phyloP scores from a whole-genome alignment of 2,888 invertebrate genomes.

The Folsomia candida region DNA sequence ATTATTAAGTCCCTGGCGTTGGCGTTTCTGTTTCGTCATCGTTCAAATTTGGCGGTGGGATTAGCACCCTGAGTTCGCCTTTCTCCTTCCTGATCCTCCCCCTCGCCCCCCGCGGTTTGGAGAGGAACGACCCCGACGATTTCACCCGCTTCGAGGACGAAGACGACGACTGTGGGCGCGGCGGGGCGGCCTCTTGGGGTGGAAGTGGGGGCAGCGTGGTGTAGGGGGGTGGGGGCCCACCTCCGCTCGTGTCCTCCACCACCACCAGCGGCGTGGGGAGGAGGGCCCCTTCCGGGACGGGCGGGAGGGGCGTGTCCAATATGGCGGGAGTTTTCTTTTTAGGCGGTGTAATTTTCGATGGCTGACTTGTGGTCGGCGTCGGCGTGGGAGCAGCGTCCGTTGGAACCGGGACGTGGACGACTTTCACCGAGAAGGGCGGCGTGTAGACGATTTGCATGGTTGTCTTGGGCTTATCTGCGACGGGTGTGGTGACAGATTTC shows the following conservation, averaged over 20 bases:
- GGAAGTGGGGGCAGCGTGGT: neutral
- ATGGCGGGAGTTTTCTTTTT: neutral
- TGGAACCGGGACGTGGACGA: constrained; percentile 35
- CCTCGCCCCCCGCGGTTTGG: constrained; percentile 38
- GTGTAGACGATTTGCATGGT: constrained; percentile 46
- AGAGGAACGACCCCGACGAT: constrained; percentile 45
- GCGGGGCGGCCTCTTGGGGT: neutral
- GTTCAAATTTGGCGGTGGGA: constrained; percentile 35
- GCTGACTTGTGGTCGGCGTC: constrained; percentile 3
- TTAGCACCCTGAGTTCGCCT: constrained; percentile 44
- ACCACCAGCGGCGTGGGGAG: neutral
- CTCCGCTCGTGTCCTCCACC: neutral
- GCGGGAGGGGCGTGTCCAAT: neutral
- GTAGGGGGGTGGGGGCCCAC: neutral
- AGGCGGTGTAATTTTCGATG: constrained; percentile 6
- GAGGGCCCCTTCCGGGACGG: neutral
- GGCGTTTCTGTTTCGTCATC: constrained; percentile 30
- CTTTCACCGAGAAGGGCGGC: constrained; percentile 49
- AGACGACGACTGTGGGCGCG: constrained; percentile 4
- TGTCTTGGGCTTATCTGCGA: constrained; percentile 30
- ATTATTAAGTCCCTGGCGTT: neutral
- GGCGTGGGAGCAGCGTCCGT: neutral
- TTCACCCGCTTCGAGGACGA: constrained; percentile 27
- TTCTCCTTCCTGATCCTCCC: constrained; percentile 35
- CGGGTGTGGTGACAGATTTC: constrained; percentile 5